Percentiles rank a stretch among this genome's conserved stretches.
Conservation (phyloP, 2,888 invertebrate genomes). For the Balanococcus diminutus region DNA sequence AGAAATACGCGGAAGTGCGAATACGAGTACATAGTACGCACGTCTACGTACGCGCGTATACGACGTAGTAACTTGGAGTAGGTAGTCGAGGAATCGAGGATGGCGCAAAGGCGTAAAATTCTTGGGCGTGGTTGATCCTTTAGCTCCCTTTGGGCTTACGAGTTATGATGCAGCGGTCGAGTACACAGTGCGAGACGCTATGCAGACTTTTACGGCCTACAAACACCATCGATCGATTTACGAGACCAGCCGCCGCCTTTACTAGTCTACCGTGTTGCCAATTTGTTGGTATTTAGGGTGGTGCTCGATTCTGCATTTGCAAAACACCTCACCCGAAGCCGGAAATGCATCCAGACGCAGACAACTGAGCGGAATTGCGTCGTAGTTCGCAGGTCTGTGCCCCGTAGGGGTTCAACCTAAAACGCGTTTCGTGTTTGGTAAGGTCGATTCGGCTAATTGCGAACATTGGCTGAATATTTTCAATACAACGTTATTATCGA, state of each 20-base stretch:
- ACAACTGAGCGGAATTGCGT: background rate
- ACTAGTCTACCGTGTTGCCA: slow-evolving; percentile 29
- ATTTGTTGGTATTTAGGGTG: background rate
- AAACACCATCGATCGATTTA: slow-evolving; percentile 32
- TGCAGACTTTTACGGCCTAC: slow-evolving; percentile 30
- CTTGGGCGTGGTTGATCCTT: background rate
- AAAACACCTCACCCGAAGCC: too few relatives aligned
- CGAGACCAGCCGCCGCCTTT: slow-evolving; percentile 27
- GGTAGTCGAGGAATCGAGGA: background rate
- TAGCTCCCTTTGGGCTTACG: background rate
- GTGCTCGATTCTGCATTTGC: background rate
- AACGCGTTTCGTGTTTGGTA: too few relatives aligned
- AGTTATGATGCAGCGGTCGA: background rate
- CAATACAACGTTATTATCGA: too few relatives aligned
- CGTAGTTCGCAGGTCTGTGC: background rate
- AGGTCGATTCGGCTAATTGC: too few relatives aligned
- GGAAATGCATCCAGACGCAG: background rate
- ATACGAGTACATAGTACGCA: background rate
- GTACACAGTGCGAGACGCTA: background rate
- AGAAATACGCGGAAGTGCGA: slow-evolving; percentile 15
- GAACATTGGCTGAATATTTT: too few relatives aligned
- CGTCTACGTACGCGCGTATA: background rate
- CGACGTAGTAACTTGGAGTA: too few relatives aligned
- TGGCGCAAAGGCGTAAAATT: slow-evolving; percentile 32
- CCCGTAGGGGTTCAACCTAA: background rate